These are phyloP conservation scores for Lagopus leucura DNA, from an alignment of 2,113 vertebrate species.

Conservation along the genomic window DNA sequence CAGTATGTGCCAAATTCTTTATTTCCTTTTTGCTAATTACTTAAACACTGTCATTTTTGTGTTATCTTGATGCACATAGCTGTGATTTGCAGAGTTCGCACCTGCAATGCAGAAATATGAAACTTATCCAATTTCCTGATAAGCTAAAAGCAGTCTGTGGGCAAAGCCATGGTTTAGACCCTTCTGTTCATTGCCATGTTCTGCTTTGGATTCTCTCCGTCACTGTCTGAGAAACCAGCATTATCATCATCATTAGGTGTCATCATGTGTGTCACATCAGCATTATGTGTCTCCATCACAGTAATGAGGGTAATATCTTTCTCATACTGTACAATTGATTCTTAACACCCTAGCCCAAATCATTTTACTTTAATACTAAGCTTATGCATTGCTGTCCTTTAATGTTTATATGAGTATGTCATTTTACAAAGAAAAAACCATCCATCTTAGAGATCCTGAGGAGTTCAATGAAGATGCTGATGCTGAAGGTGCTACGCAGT, in stretches of 20 bases:
- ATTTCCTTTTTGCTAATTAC: background rate
- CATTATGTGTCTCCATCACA: background rate
- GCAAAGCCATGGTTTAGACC: background rate
- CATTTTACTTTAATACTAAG: background rate
- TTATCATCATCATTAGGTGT: too few relatives aligned
- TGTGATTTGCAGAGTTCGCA: background rate
- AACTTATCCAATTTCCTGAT: background rate
- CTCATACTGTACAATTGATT: background rate
- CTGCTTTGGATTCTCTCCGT: background rate
- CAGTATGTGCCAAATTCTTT: background rate
- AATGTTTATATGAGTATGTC: background rate
- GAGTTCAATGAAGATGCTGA: background rate
- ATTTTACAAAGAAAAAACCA: background rate
- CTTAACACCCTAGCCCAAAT: background rate
- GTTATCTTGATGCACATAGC: background rate
- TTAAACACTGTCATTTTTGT: background rate
- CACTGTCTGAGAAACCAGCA: background rate
- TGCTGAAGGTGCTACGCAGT: accelerated
- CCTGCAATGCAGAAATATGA: background rate
- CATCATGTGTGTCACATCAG: too few relatives aligned
- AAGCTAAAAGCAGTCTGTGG: background rate
- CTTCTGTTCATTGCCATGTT: background rate
- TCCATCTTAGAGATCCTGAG: background rate
- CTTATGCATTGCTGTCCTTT: background rate
- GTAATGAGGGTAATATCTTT: background rate